Base-by-base conservation (phyloP, 2,797 vertebrate genomes). In the Diplodus puntazzo region DNA sequence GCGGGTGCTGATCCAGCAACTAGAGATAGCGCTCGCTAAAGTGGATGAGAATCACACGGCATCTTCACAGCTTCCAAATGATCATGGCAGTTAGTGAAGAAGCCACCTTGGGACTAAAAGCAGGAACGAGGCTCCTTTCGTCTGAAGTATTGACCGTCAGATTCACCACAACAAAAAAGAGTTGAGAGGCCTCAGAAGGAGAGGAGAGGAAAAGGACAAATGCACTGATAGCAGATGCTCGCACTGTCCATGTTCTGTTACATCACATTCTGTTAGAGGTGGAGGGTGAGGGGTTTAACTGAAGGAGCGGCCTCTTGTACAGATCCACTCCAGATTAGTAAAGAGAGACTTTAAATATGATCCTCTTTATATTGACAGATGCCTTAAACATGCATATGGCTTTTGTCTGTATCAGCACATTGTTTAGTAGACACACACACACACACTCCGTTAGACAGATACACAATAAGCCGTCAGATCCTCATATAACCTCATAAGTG, bases 1-100 rank as follows among this genome's bases (percentile, higher is more conserved):
- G 94, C 96, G 97, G 83, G 96, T 99, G 43, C 96, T 99, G 96
- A 99, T 99, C 95, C 97, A 99, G 94, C 97, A 98, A 93, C 95
- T 99, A 92, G 98, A 99, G 94, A 93, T 89, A 64, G 92, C 95
- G 77, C 95, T 99, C 65, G 93, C 96, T 43, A 96, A 96, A 82
- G 90, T 98, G 85, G 96, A 98, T 84, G 94, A 95, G 79, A 92
- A 86, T 81, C 92, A 94, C 77, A 79, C 91, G n/a, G 12, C 90
- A 0, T 46, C 87, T 1, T 92, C 94, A 73, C 95, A 92, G 88
- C 87, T 97, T 88, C 95, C 96, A 92, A 96, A 97, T 60, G 87
- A 97, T 87, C 96, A 97, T 69, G 96, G 93, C 88, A 97, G 95
- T 95, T 97, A 96, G 95, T 95, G 83, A 82, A 76, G 81, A 86